Evolutionary conservation across 2,888 invertebrate species (phyloP).

Genomic region (Pollenia griseotomentosa): DNA sequence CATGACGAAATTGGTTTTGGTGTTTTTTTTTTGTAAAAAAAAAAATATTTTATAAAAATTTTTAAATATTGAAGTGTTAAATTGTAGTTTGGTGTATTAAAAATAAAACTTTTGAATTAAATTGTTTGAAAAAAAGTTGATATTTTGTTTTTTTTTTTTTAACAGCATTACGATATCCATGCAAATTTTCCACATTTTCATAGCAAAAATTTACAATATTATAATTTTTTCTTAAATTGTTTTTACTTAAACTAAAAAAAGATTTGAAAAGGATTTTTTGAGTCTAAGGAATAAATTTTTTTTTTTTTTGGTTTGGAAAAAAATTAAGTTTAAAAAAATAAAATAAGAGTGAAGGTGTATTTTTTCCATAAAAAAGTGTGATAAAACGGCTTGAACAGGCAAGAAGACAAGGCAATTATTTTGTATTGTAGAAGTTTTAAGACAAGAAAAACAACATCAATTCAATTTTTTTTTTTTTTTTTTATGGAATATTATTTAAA

Average conservation of each 20-base stretch:
- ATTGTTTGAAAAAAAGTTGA: constrained; percentile 22
- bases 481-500: background rate
- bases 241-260: background rate
- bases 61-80: background rate
- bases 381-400: constrained; percentile 55
- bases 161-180: constrained; percentile 83
- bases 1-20: background rate
- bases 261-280: background rate
- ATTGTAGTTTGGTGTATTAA: background rate
- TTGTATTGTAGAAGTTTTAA: constrained; percentile 32
- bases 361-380: constrained; percentile 14
- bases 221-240: background rate
- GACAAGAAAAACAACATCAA: constrained; percentile 54
- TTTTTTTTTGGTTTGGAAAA: background rate
- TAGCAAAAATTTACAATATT: constrained; percentile 77
- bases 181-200: constrained; percentile 83
- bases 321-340: background rate
- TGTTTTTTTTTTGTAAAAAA: background rate
- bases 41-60: too few species aligned
- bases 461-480: background rate
- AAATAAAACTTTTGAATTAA: constrained; percentile 13
- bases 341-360: constrained; percentile 29
- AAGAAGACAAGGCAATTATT: constrained; percentile 41
- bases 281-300: background rate
- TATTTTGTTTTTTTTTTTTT: constrained; percentile 45